These are phyloP conservation scores for Corella eumyota DNA, from an alignment of 23 tunicate genomes.

Conservation along the genomic window DNA sequence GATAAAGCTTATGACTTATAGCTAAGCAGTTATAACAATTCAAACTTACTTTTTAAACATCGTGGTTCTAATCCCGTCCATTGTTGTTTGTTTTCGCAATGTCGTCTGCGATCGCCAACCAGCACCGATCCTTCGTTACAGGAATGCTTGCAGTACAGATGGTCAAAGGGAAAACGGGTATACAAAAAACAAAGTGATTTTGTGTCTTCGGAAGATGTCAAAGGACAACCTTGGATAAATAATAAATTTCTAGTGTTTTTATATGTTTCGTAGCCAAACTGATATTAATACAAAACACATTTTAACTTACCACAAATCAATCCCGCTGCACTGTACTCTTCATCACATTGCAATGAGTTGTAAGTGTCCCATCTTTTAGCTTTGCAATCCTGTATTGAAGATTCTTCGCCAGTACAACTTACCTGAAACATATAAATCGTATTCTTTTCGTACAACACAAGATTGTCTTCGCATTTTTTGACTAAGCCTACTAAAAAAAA, in stretches of 20 bases:
- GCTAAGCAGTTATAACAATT: no score
- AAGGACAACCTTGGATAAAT: slow-evolving; percentile 36
- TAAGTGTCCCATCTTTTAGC: slow-evolving; percentile 53
- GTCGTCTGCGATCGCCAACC: slow-evolving; percentile 20
- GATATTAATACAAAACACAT: background rate
- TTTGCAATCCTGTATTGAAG: slow-evolving; percentile 26
- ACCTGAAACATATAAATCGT: slow-evolving; percentile 23
- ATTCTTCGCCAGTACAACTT: slow-evolving; percentile 46
- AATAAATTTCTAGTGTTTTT: background rate
- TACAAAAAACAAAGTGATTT: slow-evolving; percentile 35
- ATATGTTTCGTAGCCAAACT: background rate
- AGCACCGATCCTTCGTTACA: slow-evolving; percentile 24
- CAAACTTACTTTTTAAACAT: slow-evolving; percentile 39
- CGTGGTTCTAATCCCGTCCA: slow-evolving; percentile 58
- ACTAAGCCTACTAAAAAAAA: background rate
- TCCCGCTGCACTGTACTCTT: slow-evolving; percentile 31
- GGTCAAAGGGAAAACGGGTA: slow-evolving; percentile 31
- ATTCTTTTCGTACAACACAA: background rate
- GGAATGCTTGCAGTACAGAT: slow-evolving; percentile 32
- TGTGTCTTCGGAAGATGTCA: slow-evolving; percentile 4
- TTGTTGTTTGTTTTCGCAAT: slow-evolving; percentile 25
- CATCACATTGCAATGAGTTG: slow-evolving; percentile 41
- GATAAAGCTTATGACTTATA: no score
- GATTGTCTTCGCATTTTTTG: background rate
- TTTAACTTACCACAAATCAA: slow-evolving; percentile 50